phyloP scores from a whole-genome alignment of 2,888 invertebrate species.

The Ophioninae sp. region DNA sequence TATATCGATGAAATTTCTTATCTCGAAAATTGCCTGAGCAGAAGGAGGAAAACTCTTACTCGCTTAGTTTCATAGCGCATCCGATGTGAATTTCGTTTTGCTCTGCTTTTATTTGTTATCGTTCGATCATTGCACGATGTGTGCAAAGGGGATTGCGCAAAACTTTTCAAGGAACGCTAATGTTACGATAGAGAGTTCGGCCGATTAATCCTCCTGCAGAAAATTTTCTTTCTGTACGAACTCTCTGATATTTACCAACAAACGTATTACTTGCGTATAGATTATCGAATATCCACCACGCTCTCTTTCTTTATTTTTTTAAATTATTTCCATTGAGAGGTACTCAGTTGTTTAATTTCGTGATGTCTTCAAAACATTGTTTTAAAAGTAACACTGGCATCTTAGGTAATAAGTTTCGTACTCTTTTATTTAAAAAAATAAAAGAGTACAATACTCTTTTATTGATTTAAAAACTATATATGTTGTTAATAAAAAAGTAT shows the following conservation, averaged over 20 bases:
- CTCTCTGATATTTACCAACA: not conserved
- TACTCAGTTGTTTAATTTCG: no score
- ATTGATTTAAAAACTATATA: no score
- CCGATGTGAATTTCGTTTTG: not conserved
- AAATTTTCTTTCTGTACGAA: not conserved
- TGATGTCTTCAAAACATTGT: no score
- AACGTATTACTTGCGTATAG: not conserved
- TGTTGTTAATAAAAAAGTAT: no score
- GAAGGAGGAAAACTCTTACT: not conserved
- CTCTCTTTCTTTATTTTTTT: no score
- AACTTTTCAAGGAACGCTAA: not conserved
- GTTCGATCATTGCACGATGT: not conserved
- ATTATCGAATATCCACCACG: no score
- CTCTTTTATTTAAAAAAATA: no score
- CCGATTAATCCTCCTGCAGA: not conserved
- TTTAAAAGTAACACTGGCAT: no score
- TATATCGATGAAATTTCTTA: conserved; percentile 39
- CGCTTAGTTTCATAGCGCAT: conserved; percentile 20
- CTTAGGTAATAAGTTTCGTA: no score
- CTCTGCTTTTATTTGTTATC: not conserved
- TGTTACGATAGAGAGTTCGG: not conserved
- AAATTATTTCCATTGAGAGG: no score
- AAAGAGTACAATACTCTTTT: no score
- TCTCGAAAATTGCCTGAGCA: conserved; percentile 12
- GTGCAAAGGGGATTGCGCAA: not conserved